Evolutionary conservation across 2,888 invertebrate species (phyloP).

Genomic region (Sarcophaga caerulescens): DNA sequence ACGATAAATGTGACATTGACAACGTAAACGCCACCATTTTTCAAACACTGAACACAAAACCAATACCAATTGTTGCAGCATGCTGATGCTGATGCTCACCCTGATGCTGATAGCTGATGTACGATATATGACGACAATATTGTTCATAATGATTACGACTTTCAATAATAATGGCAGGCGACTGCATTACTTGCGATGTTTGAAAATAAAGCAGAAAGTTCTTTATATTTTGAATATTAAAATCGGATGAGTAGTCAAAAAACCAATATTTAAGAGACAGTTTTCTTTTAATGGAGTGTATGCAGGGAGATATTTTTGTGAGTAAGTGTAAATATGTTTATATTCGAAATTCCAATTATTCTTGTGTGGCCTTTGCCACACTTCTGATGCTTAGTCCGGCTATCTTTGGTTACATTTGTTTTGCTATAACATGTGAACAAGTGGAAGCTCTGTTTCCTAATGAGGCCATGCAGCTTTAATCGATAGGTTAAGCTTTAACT

Average conservation of each 20-base stretch:
- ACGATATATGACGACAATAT: slow-evolving; percentile 12
- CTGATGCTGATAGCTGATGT: background rate
- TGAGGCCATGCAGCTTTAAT: too few species aligned
- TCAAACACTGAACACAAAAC: slow-evolving; percentile 41
- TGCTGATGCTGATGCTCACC: slow-evolving; percentile 12
- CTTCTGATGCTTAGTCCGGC: too few species aligned
- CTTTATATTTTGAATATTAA: too few species aligned
- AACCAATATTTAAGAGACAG: too few species aligned
- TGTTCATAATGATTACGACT: background rate
- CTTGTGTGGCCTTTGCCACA: too few species aligned
- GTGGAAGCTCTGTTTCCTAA: background rate
- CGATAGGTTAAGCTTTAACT: too few species aligned
- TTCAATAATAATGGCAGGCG: background rate
- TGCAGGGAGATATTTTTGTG: background rate
- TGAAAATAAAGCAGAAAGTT: background rate
- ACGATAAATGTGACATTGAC: slow-evolving; percentile 66
- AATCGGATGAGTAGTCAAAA: too few species aligned
- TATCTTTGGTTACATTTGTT: background rate
- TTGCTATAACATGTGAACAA: background rate
- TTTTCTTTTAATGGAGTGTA: background rate
- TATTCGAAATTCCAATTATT: too few species aligned
- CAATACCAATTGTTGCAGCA: slow-evolving; percentile 48
- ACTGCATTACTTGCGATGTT: background rate
- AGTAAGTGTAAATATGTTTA: background rate
- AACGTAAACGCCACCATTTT: slow-evolving; percentile 52